These are phyloP conservation scores for Piaya cayana DNA, from an alignment of 2,113 vertebrate genomes.

Conservation along the genomic window DNA sequence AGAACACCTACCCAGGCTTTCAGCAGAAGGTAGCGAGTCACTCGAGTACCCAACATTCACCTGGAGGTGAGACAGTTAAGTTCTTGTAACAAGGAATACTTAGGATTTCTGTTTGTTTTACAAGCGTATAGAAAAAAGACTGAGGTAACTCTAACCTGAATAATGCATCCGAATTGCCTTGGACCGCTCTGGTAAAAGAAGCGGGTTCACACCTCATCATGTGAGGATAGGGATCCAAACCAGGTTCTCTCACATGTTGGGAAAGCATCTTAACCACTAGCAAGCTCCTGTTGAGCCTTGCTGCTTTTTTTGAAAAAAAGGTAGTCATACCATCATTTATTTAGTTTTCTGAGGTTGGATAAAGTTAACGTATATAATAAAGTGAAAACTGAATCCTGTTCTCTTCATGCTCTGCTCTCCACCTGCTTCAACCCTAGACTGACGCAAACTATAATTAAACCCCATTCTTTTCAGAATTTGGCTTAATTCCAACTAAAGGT, in stretches of 20 bases:
- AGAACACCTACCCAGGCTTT: not conserved
- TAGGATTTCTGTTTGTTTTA: not conserved
- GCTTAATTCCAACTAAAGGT: too few species aligned
- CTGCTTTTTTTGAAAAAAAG: not conserved
- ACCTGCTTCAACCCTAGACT: not conserved
- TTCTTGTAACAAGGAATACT: not conserved
- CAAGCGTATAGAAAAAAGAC: not conserved
- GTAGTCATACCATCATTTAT: not conserved
- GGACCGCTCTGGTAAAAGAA: not conserved
- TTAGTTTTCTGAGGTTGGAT: not conserved
- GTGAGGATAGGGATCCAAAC: not conserved
- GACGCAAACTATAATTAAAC: too few species aligned
- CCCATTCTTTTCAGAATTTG: too few species aligned
- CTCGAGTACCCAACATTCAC: not conserved
- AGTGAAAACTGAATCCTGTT: not conserved
- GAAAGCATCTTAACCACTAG: not conserved
- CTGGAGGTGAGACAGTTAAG: rapidly evolving
- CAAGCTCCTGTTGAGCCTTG: not conserved
- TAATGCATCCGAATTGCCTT: not conserved
- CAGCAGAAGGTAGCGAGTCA: not conserved
- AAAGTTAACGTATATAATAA: not conserved
- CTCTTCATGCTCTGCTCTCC: not conserved
- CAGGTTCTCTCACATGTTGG: rapidly evolving
- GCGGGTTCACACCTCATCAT: not conserved
- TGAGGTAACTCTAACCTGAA: not conserved